Evolutionary conservation across 2,113 vertebrate species (phyloP).

Genomic region (Limanda limanda): DNA sequence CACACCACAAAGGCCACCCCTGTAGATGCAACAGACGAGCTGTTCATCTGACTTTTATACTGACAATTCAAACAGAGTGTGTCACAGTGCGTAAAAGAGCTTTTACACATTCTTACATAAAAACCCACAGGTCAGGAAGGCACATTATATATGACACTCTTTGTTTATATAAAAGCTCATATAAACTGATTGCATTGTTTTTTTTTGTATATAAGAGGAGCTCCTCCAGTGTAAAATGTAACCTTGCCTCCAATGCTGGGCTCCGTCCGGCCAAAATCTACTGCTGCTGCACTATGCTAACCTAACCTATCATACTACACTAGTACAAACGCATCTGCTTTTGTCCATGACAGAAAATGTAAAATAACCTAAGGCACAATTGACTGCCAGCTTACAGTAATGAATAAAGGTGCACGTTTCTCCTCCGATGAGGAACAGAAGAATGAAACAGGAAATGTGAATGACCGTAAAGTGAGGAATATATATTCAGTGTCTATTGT

Average conservation of each 20-base stretch:
- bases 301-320: slow-evolving; percentile 32
- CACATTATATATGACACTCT: not conserved
- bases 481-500: slow-evolving; percentile 62
- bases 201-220: slow-evolving; percentile 29
- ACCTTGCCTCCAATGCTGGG: slow-evolving; percentile 57
- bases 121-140: not conserved
- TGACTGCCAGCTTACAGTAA: slow-evolving; percentile 66
- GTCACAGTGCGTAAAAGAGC: not conserved
- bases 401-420: slow-evolving; percentile 68
- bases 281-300: slow-evolving; percentile 41
- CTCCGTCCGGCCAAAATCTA: slow-evolving; percentile 38
- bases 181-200: slow-evolving; percentile 12
- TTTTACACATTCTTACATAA: not conserved
- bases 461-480: slow-evolving; percentile 30
- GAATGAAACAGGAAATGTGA: slow-evolving; percentile 12
- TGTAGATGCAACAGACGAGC: not conserved
- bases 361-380: slow-evolving; percentile 39
- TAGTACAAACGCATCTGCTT: slow-evolving; percentile 23
- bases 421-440: slow-evolving; percentile 35
- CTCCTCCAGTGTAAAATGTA: slow-evolving; percentile 72
- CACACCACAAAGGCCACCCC: not conserved
- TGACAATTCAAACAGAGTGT: slow-evolving; percentile 28
- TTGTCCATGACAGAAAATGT: slow-evolving; percentile 25
- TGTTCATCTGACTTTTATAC: slow-evolving; percentile 4
- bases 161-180: slow-evolving; percentile 28